phyloP scores from a whole-genome alignment of 2,888 invertebrate species.

The Morpho deidamia region DNA sequence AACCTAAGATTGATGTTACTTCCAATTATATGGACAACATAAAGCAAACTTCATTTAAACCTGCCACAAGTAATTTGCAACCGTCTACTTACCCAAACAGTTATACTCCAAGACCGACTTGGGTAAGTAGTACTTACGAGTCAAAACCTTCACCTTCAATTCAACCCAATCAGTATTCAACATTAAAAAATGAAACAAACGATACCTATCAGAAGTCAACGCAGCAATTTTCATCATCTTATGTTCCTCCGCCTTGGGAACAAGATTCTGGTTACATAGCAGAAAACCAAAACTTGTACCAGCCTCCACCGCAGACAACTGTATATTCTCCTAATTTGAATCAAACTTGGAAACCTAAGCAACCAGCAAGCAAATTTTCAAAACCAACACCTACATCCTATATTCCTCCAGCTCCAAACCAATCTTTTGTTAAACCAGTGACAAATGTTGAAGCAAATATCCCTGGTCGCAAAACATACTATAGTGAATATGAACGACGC shows the following conservation, averaged over 20 bases:
- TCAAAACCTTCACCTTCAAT: conserved; percentile 32
- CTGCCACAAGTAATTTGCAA: conserved; percentile 36
- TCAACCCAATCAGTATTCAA: conserved; percentile 49
- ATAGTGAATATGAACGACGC: conserved; percentile 70
- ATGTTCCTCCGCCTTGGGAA: conserved; percentile 73
- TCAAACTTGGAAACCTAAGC: conserved; percentile 50
- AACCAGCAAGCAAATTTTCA: conserved; percentile 45
- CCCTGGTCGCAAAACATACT: conserved; percentile 67
- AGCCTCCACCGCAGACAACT: conserved; percentile 47
- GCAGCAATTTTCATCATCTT: conserved; percentile 57
- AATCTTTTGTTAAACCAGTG: conserved; percentile 62
- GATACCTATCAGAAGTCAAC: conserved; percentile 53
- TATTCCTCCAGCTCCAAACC: conserved; percentile 69
- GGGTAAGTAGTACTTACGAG: conserved; percentile 41
- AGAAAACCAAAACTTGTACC: conserved; percentile 51
- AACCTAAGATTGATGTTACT: conserved; percentile 31
- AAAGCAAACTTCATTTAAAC: conserved; percentile 39
- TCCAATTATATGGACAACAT: conserved; percentile 45
- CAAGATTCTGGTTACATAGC: conserved; percentile 56
- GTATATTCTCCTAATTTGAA: conserved; percentile 31
- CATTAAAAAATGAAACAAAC: conserved; percentile 40
- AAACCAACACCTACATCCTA: conserved; percentile 61
- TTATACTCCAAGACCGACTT: conserved; percentile 54
- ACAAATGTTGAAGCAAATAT: conserved; percentile 43
- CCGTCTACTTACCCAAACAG: conserved; percentile 37